Evolutionary conservation across 2,797 vertebrate genomes (phyloP).

Genomic region (Aphelocoma californica): DNA sequence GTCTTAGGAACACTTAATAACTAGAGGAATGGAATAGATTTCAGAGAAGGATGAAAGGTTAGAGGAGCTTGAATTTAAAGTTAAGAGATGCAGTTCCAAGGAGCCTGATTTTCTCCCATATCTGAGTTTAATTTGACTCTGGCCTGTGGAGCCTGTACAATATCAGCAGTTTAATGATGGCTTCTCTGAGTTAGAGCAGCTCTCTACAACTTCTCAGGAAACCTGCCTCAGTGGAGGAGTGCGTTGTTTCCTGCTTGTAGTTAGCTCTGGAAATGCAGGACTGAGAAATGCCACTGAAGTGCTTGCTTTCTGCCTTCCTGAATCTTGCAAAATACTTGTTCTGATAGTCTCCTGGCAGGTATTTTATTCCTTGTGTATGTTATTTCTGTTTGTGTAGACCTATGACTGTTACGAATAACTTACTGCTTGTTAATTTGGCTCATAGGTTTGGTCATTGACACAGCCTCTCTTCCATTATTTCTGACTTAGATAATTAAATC

Average conservation of each 20-base stretch:
- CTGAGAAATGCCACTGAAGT: not conserved
- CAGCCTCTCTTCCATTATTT: not conserved
- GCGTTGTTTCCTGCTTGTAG: not conserved
- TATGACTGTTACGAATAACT: not conserved
- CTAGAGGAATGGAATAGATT: not conserved
- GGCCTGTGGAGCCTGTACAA: accelerated
- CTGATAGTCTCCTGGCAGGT: not conserved
- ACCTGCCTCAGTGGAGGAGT: not conserved
- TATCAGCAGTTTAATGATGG: not conserved
- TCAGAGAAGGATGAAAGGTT: not conserved
- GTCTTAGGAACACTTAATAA: not conserved
- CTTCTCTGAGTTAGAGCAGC: not conserved
- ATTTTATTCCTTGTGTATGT: not conserved
- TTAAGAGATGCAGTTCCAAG: not conserved
- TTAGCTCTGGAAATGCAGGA: not conserved
- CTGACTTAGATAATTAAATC: not conserved
- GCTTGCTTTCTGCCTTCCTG: not conserved
- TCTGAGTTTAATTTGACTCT: not conserved
- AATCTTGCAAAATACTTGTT: not conserved
- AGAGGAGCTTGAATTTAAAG: not conserved
- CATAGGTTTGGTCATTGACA: not conserved
- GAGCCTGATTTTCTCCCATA: not conserved
- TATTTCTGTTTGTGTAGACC: not conserved
- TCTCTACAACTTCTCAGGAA: not conserved
- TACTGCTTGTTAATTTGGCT: not conserved